Conservation (phyloP, 2,113 vertebrate species). For the Galeopterus variegatus region DNA sequence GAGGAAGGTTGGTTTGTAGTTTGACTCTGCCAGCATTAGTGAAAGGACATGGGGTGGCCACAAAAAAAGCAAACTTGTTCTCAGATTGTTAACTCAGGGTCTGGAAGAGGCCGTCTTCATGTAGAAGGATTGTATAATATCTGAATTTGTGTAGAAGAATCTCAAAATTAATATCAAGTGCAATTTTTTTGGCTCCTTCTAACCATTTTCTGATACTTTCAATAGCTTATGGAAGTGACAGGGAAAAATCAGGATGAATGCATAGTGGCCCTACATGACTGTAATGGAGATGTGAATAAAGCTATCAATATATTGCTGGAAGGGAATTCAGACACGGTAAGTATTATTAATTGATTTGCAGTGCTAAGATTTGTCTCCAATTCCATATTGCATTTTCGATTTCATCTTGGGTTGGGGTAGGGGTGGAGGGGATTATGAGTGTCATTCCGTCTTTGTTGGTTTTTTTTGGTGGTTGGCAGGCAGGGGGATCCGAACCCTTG, state of each 20-base stretch:
- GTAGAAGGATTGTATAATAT: slow-evolving; percentile 9
- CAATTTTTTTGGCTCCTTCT: background rate
- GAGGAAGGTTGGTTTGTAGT: slow-evolving; percentile 1
- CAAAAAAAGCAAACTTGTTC: background rate
- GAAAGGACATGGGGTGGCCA: background rate
- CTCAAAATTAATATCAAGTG: slow-evolving; percentile 19
- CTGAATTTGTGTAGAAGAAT: slow-evolving; percentile 45
- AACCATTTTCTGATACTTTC: slow-evolving; percentile 64
- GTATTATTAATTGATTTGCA: slow-evolving; percentile 40
- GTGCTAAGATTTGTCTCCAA: slow-evolving; percentile 16
- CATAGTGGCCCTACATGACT: slow-evolving; percentile 97
- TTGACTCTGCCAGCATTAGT: background rate
- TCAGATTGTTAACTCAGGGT: background rate
- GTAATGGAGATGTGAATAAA: slow-evolving; percentile 97
- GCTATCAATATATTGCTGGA: slow-evolving; percentile 98
- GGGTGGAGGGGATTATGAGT: background rate
- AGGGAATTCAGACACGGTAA: slow-evolving; percentile 95
- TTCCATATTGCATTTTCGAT: slow-evolving; percentile 43
- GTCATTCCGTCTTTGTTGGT: slow-evolving; percentile 45
- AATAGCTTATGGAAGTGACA: slow-evolving; percentile 97
- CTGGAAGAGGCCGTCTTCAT: background rate
- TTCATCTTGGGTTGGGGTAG: background rate
- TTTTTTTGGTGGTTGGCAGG: too few relatives aligned
- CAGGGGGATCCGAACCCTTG: too few relatives aligned
- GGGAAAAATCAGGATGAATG: slow-evolving; percentile 98